Evolutionary conservation across 2,113 vertebrate species (phyloP).

Genomic region (Oryctolagus cuniculus): DNA sequence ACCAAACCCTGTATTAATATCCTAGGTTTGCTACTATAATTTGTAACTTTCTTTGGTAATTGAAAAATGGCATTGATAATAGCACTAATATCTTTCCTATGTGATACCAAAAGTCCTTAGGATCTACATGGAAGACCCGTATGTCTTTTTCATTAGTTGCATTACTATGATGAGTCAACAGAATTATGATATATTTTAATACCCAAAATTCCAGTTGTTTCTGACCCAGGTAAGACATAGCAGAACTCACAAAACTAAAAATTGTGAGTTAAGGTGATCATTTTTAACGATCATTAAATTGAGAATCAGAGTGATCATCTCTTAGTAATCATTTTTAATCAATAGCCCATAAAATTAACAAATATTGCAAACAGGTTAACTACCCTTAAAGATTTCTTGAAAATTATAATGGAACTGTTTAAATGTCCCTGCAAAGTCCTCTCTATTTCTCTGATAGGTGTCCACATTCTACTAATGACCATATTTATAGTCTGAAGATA

Average conservation of each 20-base stretch:
- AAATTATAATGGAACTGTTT: constrained; percentile 65
- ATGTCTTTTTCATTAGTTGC: not conserved
- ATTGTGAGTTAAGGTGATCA: not conserved
- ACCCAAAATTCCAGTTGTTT: not conserved
- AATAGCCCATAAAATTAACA: constrained; percentile 30
- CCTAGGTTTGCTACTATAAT: not conserved
- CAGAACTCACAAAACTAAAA: constrained; percentile 48
- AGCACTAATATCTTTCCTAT: not conserved
- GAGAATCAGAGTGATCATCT: no score
- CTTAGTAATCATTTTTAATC: constrained; percentile 15
- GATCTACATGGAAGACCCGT: not conserved
- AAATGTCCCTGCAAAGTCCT: constrained; percentile 72
- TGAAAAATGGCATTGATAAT: not conserved
- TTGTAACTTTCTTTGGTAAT: constrained; percentile 3
- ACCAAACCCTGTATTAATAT: not conserved
- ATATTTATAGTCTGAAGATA: constrained; percentile 78
- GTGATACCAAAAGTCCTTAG: not conserved
- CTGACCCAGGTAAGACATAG: not conserved
- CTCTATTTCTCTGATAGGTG: constrained; percentile 83
- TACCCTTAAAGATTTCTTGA: constrained; percentile 72
- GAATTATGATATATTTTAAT: not conserved
- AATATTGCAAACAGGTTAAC: constrained; percentile 55
- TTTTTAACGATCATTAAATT: no score
- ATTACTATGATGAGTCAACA: not conserved
- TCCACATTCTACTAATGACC: constrained; percentile 69